These are phyloP conservation scores for Lepidonotus clava DNA, from an alignment of 2,888 invertebrate genomes.

Conservation along the genomic window DNA sequence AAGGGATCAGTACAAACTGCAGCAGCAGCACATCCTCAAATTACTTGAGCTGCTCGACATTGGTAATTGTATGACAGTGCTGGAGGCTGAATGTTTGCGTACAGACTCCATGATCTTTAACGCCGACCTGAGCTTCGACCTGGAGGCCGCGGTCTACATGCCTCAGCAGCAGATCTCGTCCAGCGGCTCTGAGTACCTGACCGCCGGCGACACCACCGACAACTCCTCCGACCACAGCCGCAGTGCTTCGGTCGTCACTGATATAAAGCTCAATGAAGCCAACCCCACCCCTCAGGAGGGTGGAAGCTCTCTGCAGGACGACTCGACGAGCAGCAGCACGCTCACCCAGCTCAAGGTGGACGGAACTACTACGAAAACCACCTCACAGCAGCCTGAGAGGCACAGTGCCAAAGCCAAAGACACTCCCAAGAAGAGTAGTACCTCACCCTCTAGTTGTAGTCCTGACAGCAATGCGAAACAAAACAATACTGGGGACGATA, in stretches of 20 bases:
- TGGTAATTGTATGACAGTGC: constrained; percentile 89
- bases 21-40: constrained; percentile 96
- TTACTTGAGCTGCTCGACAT: constrained; percentile 95
- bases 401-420: too few relatives aligned
- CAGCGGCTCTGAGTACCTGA: constrained; percentile 58
- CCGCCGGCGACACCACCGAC: constrained; percentile 58
- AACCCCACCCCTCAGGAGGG: neutral
- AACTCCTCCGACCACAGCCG: constrained; percentile 14
- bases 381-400: too few relatives aligned
- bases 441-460: too few relatives aligned
- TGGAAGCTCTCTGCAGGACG: too few relatives aligned
- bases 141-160: constrained; percentile 53
- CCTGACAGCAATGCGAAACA: too few relatives aligned
- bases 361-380: too few relatives aligned
- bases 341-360: constrained; percentile 38
- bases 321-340: constrained; percentile 1
- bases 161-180: neutral
- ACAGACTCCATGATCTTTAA: constrained; percentile 86
- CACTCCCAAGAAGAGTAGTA: too few relatives aligned
- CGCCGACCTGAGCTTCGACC: constrained; percentile 67
- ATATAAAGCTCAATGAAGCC: neutral
- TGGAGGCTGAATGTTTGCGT: constrained; percentile 84
- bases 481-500: too few relatives aligned
- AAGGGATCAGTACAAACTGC: constrained; percentile 96
- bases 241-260: neutral